Evolutionary conservation across 2,113 vertebrate species (phyloP).

Genomic region (Phycodurus eques): DNA sequence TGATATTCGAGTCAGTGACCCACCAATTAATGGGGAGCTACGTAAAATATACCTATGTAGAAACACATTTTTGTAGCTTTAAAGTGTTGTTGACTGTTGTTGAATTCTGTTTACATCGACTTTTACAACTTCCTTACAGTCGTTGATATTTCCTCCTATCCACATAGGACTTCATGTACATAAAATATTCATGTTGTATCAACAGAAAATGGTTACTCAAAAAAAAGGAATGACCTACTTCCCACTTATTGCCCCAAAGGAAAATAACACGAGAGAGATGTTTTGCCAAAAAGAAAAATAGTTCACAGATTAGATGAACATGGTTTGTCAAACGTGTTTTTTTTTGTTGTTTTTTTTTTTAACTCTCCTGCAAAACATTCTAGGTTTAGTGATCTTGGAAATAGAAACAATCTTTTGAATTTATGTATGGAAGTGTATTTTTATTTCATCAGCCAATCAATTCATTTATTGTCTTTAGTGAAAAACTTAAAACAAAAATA

Average conservation of each 20-base stretch:
- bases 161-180: neutral
- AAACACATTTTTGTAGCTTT: neutral
- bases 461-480: neutral
- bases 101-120: neutral
- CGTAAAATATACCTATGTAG: neutral
- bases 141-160: conserved; percentile 3
- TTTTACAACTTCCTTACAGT: neutral
- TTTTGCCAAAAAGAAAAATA: conserved; percentile 2
- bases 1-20: neutral
- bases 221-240: conserved; percentile 9
- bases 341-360: neutral
- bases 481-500: neutral
- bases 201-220: neutral
- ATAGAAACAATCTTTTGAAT: neutral
- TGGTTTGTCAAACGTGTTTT: neutral
- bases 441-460: neutral
- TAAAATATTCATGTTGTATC: conserved; percentile 8
- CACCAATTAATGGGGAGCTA: neutral
- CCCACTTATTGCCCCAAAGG: conserved; percentile 1
- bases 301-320: neutral
- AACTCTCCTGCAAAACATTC: neutral
- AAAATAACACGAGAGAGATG: neutral
- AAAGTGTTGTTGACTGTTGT: neutral
- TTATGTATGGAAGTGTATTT: no score
- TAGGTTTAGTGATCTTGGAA: neutral